Conservation (phyloP, 2,888 invertebrate genomes). For the Pherbina coryleti region DNA sequence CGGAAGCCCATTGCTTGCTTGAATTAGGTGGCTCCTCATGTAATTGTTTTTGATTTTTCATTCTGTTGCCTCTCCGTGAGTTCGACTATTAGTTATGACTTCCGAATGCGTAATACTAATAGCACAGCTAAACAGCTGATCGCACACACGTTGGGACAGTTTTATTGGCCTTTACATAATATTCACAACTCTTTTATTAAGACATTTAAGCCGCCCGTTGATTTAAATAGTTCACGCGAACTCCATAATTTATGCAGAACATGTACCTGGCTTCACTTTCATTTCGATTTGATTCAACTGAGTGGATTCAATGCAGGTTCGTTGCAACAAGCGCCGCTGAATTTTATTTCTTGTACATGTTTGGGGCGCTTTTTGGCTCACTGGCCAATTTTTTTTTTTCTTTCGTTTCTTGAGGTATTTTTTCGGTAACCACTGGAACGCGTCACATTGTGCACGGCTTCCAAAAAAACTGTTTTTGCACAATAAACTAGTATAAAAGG, state of each 20-base stretch:
- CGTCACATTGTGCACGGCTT: background rate
- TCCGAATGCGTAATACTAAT: slow-evolving; percentile 32
- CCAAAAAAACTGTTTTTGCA: background rate
- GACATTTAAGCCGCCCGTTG: slow-evolving; percentile 37
- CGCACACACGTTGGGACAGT: background rate
- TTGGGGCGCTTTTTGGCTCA: slow-evolving; percentile 46
- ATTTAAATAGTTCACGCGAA: slow-evolving; percentile 5
- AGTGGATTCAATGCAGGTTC: background rate
- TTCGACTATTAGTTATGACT: slow-evolving; percentile 28
- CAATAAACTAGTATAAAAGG: slow-evolving; percentile 59
- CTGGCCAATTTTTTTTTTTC: slow-evolving; percentile 50
- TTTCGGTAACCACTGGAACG: background rate
- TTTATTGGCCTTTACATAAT: slow-evolving; percentile 35
- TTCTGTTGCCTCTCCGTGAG: background rate
- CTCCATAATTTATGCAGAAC: slow-evolving; percentile 50
- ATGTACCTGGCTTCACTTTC: slow-evolving; percentile 45
- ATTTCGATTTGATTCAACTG: slow-evolving; percentile 53
- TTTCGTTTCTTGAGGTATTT: background rate
- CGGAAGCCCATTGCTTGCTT: background rate
- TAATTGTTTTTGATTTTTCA: background rate
- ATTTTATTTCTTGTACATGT: slow-evolving; percentile 26
- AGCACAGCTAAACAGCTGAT: slow-evolving; percentile 4
- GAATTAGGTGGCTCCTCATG: background rate
- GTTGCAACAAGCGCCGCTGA: background rate
- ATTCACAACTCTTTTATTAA: slow-evolving; percentile 50